Evolutionary conservation across 2,797 vertebrate genomes (phyloP), one percentile per base, ranked within the genome.

Genomic region (Spinus pinus): DNA sequence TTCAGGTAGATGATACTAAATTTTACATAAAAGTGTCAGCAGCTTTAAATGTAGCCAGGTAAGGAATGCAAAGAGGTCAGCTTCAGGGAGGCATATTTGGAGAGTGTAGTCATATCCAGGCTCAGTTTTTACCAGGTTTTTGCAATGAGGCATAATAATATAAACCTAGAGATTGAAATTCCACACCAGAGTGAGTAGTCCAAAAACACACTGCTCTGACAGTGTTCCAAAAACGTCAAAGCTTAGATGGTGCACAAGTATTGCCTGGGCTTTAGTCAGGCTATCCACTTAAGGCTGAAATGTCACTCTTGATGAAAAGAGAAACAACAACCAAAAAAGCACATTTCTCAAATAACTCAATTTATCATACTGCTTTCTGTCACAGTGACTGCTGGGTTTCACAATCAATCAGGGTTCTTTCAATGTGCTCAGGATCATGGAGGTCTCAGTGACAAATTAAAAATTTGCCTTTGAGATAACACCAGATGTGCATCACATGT

Each of bases 21-120:
- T 86, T 75, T 73, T 79, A 75, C 33, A 41, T 27, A 31, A 69
- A 85, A 74, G 21, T 44, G 30, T 75, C 54, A 94, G 50, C 44
- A 94, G n/a, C 58, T 95, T 93, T 93, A 86, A 88, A 81, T 12
- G n/a, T 37, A 83, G 28, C 53, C 30, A 71, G 89, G 24, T 87
- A 85, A 85, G 31, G 83, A 75, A 80, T 39, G n/a, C 14, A 70
- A 82, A 85, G 50, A 78, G 24, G 8, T 58, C 73, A 67, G 57
- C 47, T 86, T 73, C 62, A 54, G 47, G n/a, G 54, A 84, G 54
- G 49, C 37, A 22, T 80, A 47, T 58, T 83, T 77, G 41, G 30
- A 91, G 56, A 64, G n/a, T 15, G 28, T 35, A 58, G 77, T 92
- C 70, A 79, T 79, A 78, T 49, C 75, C 71, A 94, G 44, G 49